These are phyloP conservation scores for Drosophila diplacantha DNA, from an alignment of 2,888 invertebrate species.

Conservation along the genomic window DNA sequence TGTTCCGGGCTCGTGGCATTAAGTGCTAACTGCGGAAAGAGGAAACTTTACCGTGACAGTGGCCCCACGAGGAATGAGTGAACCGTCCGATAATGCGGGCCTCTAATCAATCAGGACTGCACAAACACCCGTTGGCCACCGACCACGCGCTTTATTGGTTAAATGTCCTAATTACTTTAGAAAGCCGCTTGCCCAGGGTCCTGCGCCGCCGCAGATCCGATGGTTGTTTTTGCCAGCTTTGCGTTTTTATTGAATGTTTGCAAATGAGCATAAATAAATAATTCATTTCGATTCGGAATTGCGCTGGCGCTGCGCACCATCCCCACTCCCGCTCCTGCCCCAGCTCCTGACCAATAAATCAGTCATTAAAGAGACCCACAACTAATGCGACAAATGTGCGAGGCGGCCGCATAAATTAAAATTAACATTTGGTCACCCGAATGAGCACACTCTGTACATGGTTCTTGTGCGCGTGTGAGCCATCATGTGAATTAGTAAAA, in stretches of 20 bases:
- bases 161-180: constrained; percentile 67
- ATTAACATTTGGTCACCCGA: constrained; percentile 59
- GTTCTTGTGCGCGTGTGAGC: constrained; percentile 17
- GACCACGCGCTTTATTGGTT: constrained; percentile 38
- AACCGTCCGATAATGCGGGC: constrained; percentile 25
- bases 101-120: constrained; percentile 35
- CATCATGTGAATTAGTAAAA: constrained; percentile 70
- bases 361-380: constrained; percentile 67
- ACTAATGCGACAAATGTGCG: constrained; percentile 68
- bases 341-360: constrained; percentile 60
- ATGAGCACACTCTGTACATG: constrained; percentile 2
- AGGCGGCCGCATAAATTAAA: constrained; percentile 69
- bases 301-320: neutral
- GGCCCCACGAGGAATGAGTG: constrained; percentile 15
- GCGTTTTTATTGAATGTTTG: constrained; percentile 51
- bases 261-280: constrained; percentile 61
- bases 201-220: constrained; percentile 7
- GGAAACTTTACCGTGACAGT: constrained; percentile 38
- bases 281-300: constrained; percentile 54
- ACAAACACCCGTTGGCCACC: constrained; percentile 9
- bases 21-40: constrained; percentile 57
- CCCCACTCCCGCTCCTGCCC: constrained; percentile 8
- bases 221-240: constrained; percentile 46
- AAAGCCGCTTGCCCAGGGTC: constrained; percentile 51
- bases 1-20: constrained; percentile 37